These are phyloP conservation scores for Arbacia lixula DNA, from an alignment of 53 echinoderm and acorn worm genomes.

Conservation along the genomic window DNA sequence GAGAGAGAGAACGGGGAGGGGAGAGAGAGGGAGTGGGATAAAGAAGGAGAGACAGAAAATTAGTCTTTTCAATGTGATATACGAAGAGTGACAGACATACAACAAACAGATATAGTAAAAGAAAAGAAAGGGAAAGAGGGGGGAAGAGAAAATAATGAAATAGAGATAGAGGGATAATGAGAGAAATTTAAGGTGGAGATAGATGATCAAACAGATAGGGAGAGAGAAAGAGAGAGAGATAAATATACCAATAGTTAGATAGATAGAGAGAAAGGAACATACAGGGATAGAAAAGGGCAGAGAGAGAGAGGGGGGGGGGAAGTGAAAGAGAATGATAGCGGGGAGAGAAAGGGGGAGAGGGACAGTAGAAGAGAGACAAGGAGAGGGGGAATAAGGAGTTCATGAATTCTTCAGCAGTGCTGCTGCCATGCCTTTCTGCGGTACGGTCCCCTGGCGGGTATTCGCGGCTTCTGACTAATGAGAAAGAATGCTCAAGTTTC, in stretches of 20 bases:
- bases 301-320: not conserved
- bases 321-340: not conserved
- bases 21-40: not conserved
- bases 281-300: not conserved
- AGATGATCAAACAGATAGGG: not conserved
- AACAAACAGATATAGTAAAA: not conserved
- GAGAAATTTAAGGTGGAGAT: not conserved
- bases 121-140: not conserved
- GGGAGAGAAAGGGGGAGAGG: slow-evolving; percentile 10
- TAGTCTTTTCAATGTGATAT: not conserved
- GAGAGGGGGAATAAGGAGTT: slow-evolving; percentile 19
- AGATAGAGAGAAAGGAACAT: not conserved
- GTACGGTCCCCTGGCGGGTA: slow-evolving; percentile 32
- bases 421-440: slow-evolving; percentile 17
- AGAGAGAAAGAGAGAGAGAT: slow-evolving; percentile 1
- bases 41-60: not conserved
- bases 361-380: not conserved
- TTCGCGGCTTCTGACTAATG: slow-evolving; percentile 56
- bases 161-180: not conserved
- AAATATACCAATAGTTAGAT: too few species aligned
- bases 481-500: slow-evolving; percentile 58
- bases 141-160: not conserved
- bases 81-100: not conserved
- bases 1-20: not conserved
- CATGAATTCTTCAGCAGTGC: slow-evolving; percentile 45